Evolutionary conservation across 2,113 vertebrate species (phyloP).

Genomic region (Podarcis cretensis): DNA sequence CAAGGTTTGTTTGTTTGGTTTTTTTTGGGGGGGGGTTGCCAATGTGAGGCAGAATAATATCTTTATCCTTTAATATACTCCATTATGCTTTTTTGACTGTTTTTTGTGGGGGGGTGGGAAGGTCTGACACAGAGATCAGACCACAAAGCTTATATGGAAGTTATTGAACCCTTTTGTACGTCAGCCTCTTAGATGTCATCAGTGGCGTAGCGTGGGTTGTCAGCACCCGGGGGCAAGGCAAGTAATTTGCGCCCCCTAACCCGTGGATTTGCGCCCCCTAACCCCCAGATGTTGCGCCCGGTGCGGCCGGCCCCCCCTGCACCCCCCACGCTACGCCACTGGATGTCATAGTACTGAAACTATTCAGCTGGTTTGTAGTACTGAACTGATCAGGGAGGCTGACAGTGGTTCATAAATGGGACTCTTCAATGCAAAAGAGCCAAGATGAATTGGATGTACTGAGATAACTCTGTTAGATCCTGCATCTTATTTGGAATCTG

Average conservation of each 20-base stretch:
- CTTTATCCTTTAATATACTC: not conserved
- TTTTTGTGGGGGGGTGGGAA: not conserved
- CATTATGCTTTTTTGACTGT: not conserved
- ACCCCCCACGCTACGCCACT: too few relatives aligned
- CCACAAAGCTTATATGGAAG: not conserved
- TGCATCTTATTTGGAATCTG: not conserved
- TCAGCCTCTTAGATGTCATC: not conserved
- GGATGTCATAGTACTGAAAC: not conserved
- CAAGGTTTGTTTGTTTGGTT: not conserved
- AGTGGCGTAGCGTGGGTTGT: too few relatives aligned
- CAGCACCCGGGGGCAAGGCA: too few relatives aligned
- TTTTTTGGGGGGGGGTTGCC: not conserved
- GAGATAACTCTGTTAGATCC: not conserved
- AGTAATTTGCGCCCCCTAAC: too few relatives aligned
- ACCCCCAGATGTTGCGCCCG: too few relatives aligned
- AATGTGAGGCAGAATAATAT: not conserved
- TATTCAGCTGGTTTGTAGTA: not conserved
- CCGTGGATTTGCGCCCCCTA: too few relatives aligned
- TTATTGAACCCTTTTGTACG: not conserved
- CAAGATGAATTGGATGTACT: not conserved
- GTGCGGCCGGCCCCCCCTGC: too few relatives aligned
- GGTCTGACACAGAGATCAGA: not conserved
- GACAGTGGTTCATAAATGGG: not conserved
- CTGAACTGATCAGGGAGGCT: not conserved
- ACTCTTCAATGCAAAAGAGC: not conserved